A percentile compares a stretch with the other conserved stretches of the same genome.
Conservation (phyloP, 1,140 invertebrate species). For the Philaenus spumarius region DNA sequence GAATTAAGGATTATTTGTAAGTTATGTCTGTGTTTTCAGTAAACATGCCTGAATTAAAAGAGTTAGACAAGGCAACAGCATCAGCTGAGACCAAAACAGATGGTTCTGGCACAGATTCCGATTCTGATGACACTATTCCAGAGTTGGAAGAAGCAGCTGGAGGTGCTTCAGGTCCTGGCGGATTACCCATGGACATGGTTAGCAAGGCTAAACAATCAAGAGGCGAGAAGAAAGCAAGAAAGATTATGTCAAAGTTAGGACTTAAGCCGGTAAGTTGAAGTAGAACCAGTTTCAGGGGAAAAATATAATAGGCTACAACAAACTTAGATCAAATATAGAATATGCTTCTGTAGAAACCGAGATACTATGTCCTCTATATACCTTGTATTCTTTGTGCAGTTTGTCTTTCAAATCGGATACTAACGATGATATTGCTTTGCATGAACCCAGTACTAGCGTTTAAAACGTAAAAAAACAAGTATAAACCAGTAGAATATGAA, state of each 20-base stretch:
- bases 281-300: too few relatives aligned
- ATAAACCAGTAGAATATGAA: too few relatives aligned
- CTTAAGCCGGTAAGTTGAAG: slow-evolving; percentile 80
- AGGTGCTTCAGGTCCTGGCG: slow-evolving; percentile 44
- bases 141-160: slow-evolving; percentile 73
- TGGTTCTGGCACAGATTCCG: slow-evolving; percentile 62
- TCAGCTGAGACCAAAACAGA: slow-evolving; percentile 44
- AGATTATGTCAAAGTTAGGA: slow-evolving; percentile 98
- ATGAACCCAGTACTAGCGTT: too few relatives aligned
- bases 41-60: slow-evolving; percentile 75
- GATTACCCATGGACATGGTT: slow-evolving; percentile 73
- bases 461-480: too few relatives aligned
- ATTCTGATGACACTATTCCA: slow-evolving; percentile 81
- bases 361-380: too few relatives aligned
- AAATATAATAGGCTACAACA: too few relatives aligned
- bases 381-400: too few relatives aligned
- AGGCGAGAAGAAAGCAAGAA: slow-evolving; percentile 98
- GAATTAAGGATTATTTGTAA: too few relatives aligned
- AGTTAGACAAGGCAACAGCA: slow-evolving; percentile 66
- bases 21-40: slow-evolving; percentile 12
- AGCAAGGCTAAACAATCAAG: slow-evolving; percentile 96
- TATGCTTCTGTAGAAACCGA: too few relatives aligned
- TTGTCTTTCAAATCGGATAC: too few relatives aligned
- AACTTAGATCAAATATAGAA: too few relatives aligned
- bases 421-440: too few relatives aligned